phyloP scores from a whole-genome alignment of 2,113 vertebrate genomes.

The Neoarius graeffei region DNA sequence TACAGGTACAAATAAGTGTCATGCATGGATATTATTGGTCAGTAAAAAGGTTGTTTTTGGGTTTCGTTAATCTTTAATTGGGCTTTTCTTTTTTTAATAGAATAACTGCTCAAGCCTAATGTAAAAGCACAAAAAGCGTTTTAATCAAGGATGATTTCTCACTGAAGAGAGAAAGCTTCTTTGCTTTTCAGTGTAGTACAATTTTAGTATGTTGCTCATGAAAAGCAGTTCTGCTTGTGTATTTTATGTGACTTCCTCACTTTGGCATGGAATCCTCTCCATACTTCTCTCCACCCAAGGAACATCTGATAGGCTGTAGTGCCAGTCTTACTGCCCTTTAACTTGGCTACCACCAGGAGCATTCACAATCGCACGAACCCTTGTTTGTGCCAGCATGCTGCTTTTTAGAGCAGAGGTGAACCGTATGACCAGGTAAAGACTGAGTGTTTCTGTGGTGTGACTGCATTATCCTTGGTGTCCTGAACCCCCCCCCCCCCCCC shows the following conservation, averaged over 20 bases:
- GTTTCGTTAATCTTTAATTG: too few species aligned
- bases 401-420: neutral
- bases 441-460: neutral
- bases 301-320: neutral
- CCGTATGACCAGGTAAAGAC: neutral
- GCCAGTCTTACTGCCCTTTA: constrained; percentile 1
- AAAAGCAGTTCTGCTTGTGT: neutral
- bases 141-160: neutral
- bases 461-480: neutral
- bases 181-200: neutral
- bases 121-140: too few species aligned
- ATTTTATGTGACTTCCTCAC: neutral
- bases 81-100: neutral
- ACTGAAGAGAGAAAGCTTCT: neutral
- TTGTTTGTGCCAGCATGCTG: neutral
- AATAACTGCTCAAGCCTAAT: neutral
- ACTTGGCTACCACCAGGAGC: neutral
- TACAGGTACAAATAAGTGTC: too few species aligned
- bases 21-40: too few species aligned
- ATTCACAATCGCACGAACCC: neutral
- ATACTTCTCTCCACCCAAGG: neutral
- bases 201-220: neutral
- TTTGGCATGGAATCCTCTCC: neutral
- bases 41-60: too few species aligned
- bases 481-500: constrained; percentile 4